Percentiles rank a stretch among this genome's conserved stretches.
Conservation (phyloP, 2,888 invertebrate species). For the Drosophila koepferae region DNA sequence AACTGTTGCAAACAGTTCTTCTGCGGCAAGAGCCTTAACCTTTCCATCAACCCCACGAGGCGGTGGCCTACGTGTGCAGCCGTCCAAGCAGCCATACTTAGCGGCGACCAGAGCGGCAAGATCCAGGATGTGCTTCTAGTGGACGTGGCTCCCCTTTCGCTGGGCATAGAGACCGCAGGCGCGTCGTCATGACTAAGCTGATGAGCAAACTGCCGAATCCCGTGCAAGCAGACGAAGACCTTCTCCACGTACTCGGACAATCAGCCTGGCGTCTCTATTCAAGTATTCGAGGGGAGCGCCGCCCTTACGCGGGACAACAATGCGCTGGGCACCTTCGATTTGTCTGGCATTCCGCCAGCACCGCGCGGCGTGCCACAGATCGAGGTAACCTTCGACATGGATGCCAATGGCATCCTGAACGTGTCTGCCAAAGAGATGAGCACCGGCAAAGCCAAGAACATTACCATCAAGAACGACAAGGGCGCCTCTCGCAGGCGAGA, state of each 20-base stretch:
- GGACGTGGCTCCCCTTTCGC: constrained; percentile 32
- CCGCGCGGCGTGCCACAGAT: constrained; percentile 94
- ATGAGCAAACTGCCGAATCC: constrained; percentile 38
- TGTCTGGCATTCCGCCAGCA: constrained; percentile 90
- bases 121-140: constrained; percentile 39
- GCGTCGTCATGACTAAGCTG: constrained; percentile 38
- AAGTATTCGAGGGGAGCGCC: constrained; percentile 38
- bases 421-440: constrained; percentile 91
- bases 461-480: constrained; percentile 93
- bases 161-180: constrained; percentile 39
- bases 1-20: constrained; percentile 38
- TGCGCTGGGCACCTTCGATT: constrained; percentile 33
- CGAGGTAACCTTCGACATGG: constrained; percentile 92
- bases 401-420: constrained; percentile 97
- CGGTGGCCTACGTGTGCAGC: constrained; percentile 38
- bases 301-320: constrained; percentile 34
- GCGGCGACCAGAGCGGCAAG: constrained; percentile 37
- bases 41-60: constrained; percentile 40
- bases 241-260: constrained; percentile 39
- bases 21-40: constrained; percentile 32
- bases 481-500: constrained; percentile 93
- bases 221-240: constrained; percentile 38
- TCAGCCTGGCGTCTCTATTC: constrained; percentile 37
- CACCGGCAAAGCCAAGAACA: constrained; percentile 89
- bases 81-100: constrained; percentile 38